Percentiles rank a stretch among this genome's conserved stretches.
Evolutionary conservation across 2,888 invertebrate species (phyloP).

Genomic region (Drosophila acutilabella): DNA sequence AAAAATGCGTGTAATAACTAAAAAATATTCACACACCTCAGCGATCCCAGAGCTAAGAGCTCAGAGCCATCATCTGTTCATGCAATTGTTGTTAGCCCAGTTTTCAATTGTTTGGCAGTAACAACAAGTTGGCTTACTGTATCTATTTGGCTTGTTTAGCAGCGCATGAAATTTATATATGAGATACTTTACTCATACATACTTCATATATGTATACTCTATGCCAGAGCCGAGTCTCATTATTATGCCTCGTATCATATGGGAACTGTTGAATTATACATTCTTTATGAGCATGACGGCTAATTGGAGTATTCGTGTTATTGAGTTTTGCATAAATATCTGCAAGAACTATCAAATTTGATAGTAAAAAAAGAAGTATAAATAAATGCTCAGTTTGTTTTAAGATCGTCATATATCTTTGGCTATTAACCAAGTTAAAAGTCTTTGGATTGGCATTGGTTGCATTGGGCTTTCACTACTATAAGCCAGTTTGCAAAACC

Average conservation of each 20-base stretch:
- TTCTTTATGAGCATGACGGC: slow-evolving; percentile 15
- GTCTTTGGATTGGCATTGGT: slow-evolving; percentile 34
- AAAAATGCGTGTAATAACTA: slow-evolving; percentile 67
- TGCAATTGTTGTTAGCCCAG: slow-evolving; percentile 77
- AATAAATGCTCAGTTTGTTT: slow-evolving; percentile 3
- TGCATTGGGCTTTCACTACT: slow-evolving; percentile 33
- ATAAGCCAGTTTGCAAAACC: slow-evolving; percentile 15
- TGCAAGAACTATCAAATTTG: neutral
- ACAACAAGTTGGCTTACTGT: slow-evolving; percentile 14
- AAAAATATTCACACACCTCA: slow-evolving; percentile 75
- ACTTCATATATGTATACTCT: slow-evolving; percentile 28
- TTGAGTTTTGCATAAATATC: slow-evolving; percentile 26
- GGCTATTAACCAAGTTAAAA: slow-evolving; percentile 12
- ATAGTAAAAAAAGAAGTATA: neutral
- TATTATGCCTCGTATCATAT: slow-evolving; percentile 26
- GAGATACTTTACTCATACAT: slow-evolving; percentile 5
- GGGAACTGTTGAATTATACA: slow-evolving; percentile 17
- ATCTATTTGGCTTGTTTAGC: slow-evolving; percentile 38
- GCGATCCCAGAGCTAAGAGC: slow-evolving; percentile 31
- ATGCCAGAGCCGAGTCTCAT: slow-evolving; percentile 5
- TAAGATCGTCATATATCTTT: slow-evolving; percentile 5
- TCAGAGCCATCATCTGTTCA: slow-evolving; percentile 52
- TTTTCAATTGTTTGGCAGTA: slow-evolving; percentile 52
- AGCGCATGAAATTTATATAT: slow-evolving; percentile 52
- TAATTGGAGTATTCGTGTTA: slow-evolving; percentile 26